phyloP scores from a whole-genome alignment of 2,113 vertebrate genomes.

The Mionectes macconnelli region DNA sequence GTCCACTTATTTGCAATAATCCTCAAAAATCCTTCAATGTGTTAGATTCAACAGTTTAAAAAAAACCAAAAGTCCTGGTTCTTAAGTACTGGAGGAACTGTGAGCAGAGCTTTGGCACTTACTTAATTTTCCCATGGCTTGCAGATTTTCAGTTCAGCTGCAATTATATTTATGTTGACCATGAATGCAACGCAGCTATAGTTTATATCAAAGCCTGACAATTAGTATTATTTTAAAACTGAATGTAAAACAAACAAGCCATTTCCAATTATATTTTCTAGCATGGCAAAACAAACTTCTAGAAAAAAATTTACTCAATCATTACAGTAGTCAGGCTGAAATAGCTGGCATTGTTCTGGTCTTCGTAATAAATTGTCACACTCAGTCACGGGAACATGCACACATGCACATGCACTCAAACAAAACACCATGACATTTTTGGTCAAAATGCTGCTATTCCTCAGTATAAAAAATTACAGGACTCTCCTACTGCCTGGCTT shows the following conservation, averaged over 20 bases:
- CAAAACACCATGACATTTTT: background rate
- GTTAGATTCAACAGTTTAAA: background rate
- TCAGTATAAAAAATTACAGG: background rate
- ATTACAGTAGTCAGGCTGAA: background rate
- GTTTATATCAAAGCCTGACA: background rate
- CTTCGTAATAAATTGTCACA: background rate
- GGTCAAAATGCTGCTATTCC: background rate
- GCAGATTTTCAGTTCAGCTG: background rate
- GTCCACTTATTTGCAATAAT: background rate
- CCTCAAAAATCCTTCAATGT: background rate
- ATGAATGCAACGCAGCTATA: background rate
- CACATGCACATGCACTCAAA: background rate
- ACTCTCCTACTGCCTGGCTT: background rate
- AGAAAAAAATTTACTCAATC: background rate
- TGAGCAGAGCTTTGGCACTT: background rate
- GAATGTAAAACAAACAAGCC: background rate
- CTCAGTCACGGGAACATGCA: accelerated
- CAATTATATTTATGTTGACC: background rate
- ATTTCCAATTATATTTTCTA: background rate
- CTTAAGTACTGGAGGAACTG: background rate
- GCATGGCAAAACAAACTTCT: background rate
- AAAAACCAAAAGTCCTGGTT: background rate
- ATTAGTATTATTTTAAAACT: background rate
- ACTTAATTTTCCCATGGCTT: background rate
- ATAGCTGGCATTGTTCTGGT: background rate